Conservation (phyloP, 2,888 invertebrate species). For the Tortricodes alternella region DNA sequence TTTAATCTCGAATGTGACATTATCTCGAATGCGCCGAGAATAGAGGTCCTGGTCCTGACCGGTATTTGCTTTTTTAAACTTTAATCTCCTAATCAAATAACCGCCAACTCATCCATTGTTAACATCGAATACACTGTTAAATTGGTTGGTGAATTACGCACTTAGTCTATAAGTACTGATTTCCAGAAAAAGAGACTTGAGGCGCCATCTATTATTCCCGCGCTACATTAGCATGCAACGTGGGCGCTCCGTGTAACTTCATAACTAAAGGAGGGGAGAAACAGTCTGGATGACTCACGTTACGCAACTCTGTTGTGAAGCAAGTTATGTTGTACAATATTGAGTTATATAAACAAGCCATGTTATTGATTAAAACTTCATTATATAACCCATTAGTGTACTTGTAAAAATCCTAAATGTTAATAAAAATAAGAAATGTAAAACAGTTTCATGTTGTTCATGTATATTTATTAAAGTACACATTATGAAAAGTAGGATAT, state of each 20-base stretch:
- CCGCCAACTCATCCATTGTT: no score
- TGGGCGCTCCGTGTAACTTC: not conserved
- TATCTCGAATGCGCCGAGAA: no score
- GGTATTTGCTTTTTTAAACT: no score
- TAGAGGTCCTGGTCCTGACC: no score
- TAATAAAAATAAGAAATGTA: conserved; percentile 1
- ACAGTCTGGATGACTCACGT: conserved; percentile 6
- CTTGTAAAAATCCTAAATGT: not conserved
- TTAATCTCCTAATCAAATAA: no score
- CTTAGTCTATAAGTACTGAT: no score
- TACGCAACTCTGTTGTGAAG: conserved; percentile 22
- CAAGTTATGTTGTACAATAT: conserved; percentile 25
- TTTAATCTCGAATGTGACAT: no score
- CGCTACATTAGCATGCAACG: not conserved
- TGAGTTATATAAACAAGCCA: conserved; percentile 23
- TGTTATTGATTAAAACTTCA: conserved; percentile 23
- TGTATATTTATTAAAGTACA: conserved; percentile 22
- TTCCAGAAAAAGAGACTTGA: conserved; percentile 4
- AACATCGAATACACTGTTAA: no score
- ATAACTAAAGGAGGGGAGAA: not conserved
- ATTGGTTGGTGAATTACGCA: no score
- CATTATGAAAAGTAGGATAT: conserved; percentile 47
- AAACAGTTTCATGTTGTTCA: conserved; percentile 6
- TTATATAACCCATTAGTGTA: conserved; percentile 10
- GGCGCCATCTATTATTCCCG: conserved; percentile 16